These are phyloP conservation scores for Chromis chromis DNA, from an alignment of 2,797 vertebrate genomes.

Conservation along the genomic window DNA sequence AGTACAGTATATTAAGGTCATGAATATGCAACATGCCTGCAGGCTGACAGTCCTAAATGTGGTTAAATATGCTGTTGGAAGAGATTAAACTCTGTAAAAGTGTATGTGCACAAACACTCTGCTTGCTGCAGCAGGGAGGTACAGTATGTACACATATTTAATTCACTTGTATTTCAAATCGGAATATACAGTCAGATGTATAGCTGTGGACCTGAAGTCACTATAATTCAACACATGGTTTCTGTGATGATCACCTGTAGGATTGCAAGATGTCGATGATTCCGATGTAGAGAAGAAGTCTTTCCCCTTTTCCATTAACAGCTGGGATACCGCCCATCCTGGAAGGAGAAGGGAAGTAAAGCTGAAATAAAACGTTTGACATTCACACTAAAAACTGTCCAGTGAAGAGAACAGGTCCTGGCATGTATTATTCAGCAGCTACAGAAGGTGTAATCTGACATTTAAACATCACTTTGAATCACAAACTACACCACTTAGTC, in stretches of 20 bases:
- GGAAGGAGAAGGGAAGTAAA: slow-evolving; percentile 12
- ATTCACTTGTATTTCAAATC: slow-evolving; percentile 4
- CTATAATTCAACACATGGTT: not conserved
- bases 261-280: slow-evolving; percentile 98
- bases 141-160: not conserved
- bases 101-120: not conserved
- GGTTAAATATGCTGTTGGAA: slow-evolving; percentile 1
- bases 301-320: slow-evolving; percentile 93
- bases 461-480: not conserved
- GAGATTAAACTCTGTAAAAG: not conserved
- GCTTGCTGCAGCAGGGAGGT: not conserved
- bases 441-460: not conserved
- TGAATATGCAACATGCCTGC: not conserved
- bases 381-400: not conserved
- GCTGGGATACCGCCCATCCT: slow-evolving; percentile 99
- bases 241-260: slow-evolving; percentile 87
- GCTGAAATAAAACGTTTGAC: not conserved
- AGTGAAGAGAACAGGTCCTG: not conserved
- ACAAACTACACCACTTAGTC: not conserved
- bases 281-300: slow-evolving; percentile 94
- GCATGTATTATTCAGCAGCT: not conserved
- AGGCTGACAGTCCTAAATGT: not conserved
- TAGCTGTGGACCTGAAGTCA: not conserved
- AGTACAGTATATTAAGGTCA: slow-evolving; percentile 7
- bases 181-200: not conserved